Conservation (phyloP, 2,888 invertebrate species). For the Mellilla xanthometata region DNA sequence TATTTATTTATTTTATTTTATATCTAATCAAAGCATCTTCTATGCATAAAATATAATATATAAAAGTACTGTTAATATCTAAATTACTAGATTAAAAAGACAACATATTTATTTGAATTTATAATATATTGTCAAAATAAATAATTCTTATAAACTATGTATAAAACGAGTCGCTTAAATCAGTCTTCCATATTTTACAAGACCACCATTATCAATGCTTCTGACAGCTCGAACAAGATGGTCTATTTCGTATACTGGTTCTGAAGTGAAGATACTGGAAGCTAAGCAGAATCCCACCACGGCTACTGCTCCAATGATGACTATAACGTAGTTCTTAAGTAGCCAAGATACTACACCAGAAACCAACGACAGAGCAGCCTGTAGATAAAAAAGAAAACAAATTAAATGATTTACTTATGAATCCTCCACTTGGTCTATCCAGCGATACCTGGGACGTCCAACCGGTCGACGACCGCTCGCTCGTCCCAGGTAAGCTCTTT, state of each 20-base stretch:
- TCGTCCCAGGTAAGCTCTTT: too few relatives aligned
- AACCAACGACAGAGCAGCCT: constrained; percentile 20
- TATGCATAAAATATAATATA: too few relatives aligned
- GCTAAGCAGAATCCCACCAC: constrained; percentile 16
- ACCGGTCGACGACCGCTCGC: too few relatives aligned
- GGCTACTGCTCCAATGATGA: constrained; percentile 15
- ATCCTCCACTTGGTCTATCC: too few relatives aligned
- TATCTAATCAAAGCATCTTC: too few relatives aligned
- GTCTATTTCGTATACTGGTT: constrained; percentile 18
- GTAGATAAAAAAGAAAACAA: constrained; percentile 3
- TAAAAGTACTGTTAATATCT: too few relatives aligned
- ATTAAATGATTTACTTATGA: too few relatives aligned
- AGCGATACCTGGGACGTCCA: too few relatives aligned
- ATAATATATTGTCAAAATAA: not conserved
- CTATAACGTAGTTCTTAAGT: constrained; percentile 14
- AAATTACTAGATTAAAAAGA: too few relatives aligned
- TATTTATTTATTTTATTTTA: too few relatives aligned
- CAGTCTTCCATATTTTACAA: constrained; percentile 18
- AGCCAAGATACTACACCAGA: constrained; percentile 9
- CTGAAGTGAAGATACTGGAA: constrained; percentile 3
- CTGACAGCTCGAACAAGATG: constrained; percentile 19
- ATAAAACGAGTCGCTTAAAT: constrained; percentile 4
- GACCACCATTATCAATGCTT: constrained; percentile 15
- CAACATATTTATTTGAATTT: too few relatives aligned
- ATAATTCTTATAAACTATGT: not conserved